Base-by-base conservation (phyloP, 2,113 vertebrate species). In the Pluvialis apricaria region DNA sequence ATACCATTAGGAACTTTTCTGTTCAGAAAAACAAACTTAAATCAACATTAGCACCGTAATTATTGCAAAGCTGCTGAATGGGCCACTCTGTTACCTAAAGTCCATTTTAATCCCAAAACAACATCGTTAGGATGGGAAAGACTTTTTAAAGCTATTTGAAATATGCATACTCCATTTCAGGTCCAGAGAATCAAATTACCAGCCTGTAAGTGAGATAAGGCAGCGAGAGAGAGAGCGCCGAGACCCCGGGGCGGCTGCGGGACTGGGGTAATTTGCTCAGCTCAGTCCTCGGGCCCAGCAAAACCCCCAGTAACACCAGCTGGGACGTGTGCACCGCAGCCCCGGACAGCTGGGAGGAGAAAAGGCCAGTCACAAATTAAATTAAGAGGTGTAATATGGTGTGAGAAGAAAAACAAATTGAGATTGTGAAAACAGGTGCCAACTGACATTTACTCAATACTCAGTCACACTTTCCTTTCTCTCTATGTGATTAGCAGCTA, bases 351-450 rank as follows among this genome's bases (percentile, higher is more conserved):
- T 98, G 98, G 95, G 93, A 97, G 81, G 92, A 96, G 95, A 96
- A 94, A 96, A 94, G 90, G 49, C 71, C 62, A 71, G 89, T 91
- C 93, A 96, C 97, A 98, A 98, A 98, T 98, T 97, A 96, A 97
- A 98, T 98, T 97, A 98, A 97, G 97, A 98, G 95, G 97, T 96
- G 96, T 96, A 92, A 97, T 97, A 98, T 96, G 76, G 78, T 87
- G 66, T 96, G 97, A 96, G 96, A 98, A 97, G 95, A 97, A 98
- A 98, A 98, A 98, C 96, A 97, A 98, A 97, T 96, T 93, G 97
- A 98, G 97, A 98, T 98, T 97, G 97, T 96, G 96, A 98, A 99
- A 99, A 98, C 98, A 99, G 98, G 98, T 98, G 98, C 95, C 97
- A 94, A 94, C 91, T 96, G 96, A 97, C 97, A 90, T 97, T 96